Evolutionary conservation across 2,888 invertebrate genomes (phyloP), one percentile per base, ranked within the genome.

Genomic region (Crepidodera aurea): DNA sequence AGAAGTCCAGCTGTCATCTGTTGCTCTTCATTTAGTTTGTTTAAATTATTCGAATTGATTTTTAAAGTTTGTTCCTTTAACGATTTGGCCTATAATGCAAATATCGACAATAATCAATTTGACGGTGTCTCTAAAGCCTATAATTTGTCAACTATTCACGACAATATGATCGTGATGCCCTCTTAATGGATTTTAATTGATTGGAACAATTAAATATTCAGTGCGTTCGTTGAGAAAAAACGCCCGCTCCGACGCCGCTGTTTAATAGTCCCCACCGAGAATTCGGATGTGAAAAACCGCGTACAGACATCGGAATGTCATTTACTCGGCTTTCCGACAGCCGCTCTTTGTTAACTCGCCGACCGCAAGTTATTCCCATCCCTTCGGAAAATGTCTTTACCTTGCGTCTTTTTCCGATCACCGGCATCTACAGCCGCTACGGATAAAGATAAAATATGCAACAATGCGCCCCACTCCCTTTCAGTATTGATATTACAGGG

Each of bases 311-410:
- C 65, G 76, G 75, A 76, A 76, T 76, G 75, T 71, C 76, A 76
- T 76, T 76, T 76, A 71, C 71, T 67, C 72, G 71, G 71, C 73
- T 72, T 73, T 69, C 71, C 72, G 70, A 71, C 71, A 71, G 72
- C 71, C 69, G 67, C 68, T 71, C 74, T 73, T 76, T 78, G 77
- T 77, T 76, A 74, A 73, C 73, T 72, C 75, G 74, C 76, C 76
- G 73, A 73, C 76, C 75, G 73, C 72, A 70, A 76, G 72, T 75
- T 76, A 75, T 76, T 77, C 73, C 69, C 75, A 71, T 72, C 71
- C 69, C 70, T 65, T 63, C 61, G 62, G 66, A 73, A 75, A 72
- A 73, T 67, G 64, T 70, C 65, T 72, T 55, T 54, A 51, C 60
- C 48, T 57, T 59, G 44, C 59, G 34, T 63, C 62, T 63, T 65